phyloP scores from a whole-genome alignment of 2,888 invertebrate genomes.

The Zygogramma bicolorata region DNA sequence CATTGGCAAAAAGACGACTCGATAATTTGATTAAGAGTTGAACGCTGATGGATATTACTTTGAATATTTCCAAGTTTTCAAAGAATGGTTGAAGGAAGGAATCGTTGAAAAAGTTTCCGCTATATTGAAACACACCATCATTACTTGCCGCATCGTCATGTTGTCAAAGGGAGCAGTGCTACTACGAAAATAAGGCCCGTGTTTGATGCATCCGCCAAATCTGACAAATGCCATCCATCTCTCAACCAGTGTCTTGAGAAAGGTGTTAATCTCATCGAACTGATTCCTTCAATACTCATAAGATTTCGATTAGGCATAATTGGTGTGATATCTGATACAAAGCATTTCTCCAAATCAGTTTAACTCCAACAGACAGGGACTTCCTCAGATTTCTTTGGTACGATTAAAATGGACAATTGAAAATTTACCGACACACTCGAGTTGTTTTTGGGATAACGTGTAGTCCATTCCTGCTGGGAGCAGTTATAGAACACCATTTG shows the following conservation, averaged over 20 bases:
- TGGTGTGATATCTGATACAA: constrained; percentile 51
- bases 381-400: constrained; percentile 53
- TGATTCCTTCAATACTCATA: constrained; percentile 35
- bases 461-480: constrained; percentile 40
- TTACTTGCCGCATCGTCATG: constrained; percentile 10
- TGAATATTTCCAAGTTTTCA: not conserved
- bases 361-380: constrained; percentile 48
- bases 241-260: constrained; percentile 41
- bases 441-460: constrained; percentile 38
- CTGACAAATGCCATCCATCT: constrained; percentile 25
- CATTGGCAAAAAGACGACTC: not conserved
- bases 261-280: constrained; percentile 28
- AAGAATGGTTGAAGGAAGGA: constrained; percentile 11
- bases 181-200: constrained; percentile 21
- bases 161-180: constrained; percentile 22
- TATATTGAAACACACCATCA: constrained; percentile 23
- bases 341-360: constrained; percentile 56
- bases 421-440: constrained; percentile 34
- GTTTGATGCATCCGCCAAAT: no score
- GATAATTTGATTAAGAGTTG: not conserved
- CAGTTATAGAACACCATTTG: constrained; percentile 36
- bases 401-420: constrained; percentile 26
- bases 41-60: not conserved
- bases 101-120: constrained; percentile 16
- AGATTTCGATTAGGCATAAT: constrained; percentile 42